These are phyloP conservation scores for Pocillopora verrucosa DNA, from an alignment of 64 coral and sea anemone species.

Conservation along the genomic window DNA sequence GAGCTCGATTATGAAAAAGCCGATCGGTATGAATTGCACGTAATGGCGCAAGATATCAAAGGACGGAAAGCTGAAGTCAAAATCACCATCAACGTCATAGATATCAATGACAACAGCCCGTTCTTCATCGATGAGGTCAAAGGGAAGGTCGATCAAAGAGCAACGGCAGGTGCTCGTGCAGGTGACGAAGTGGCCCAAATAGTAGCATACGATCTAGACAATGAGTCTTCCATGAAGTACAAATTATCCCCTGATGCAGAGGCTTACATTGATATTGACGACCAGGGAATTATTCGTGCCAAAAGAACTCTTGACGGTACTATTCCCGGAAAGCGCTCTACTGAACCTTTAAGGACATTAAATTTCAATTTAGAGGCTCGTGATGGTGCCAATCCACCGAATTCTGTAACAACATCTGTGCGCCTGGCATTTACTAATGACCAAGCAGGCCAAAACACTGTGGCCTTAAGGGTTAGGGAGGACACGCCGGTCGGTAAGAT, in stretches of 20 bases:
- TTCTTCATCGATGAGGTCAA: conserved; percentile 33
- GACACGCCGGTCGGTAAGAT: conserved; percentile 50
- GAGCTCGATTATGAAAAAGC: conserved; percentile 41
- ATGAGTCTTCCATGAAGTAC: conserved; percentile 50
- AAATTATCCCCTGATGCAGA: conserved; percentile 67
- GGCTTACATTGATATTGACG: conserved; percentile 69
- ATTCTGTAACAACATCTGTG: conserved; percentile 43
- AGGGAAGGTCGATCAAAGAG: background rate
- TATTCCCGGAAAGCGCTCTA: conserved; percentile 10
- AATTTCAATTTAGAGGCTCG: conserved; percentile 49
- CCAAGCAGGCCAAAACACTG: conserved; percentile 52
- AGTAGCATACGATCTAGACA: conserved; percentile 72
- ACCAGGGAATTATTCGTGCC: conserved; percentile 50
- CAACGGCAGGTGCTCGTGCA: conserved; percentile 8
- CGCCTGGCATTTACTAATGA: conserved; percentile 59
- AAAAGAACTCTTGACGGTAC: conserved; percentile 46
- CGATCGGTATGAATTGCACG: background rate
- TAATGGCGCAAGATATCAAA: conserved; percentile 31
- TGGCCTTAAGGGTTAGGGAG: conserved; percentile 56
- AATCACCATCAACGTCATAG: conserved; percentile 32
- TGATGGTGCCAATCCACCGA: conserved; percentile 54
- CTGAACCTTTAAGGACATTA: conserved; percentile 46
- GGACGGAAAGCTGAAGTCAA: conserved; percentile 21
- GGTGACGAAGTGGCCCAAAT: conserved; percentile 68
- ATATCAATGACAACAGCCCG: conserved; percentile 51